Conservation (phyloP, 23 tunicate species). For the Styela plicata region DNA sequence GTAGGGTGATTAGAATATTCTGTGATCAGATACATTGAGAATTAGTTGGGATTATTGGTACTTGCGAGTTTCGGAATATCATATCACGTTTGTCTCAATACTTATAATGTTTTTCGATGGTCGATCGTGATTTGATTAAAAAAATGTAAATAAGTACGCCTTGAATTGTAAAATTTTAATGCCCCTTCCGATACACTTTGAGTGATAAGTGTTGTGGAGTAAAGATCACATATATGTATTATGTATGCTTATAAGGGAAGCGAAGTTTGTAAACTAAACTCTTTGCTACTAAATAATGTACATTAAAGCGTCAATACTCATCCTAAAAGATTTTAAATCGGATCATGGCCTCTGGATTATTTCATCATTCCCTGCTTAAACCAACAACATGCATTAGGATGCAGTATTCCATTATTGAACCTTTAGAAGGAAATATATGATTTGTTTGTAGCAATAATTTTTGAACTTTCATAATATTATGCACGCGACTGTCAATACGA, state of each 20-base stretch:
- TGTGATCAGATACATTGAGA: too few species aligned
- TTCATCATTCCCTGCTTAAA: neutral
- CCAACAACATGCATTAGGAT: neutral
- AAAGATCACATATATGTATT: too few species aligned
- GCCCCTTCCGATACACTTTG: too few species aligned
- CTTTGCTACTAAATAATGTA: neutral
- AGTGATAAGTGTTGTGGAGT: too few species aligned
- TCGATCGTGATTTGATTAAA: too few species aligned
- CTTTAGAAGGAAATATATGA: neutral
- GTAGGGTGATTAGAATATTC: too few species aligned
- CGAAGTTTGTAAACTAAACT: neutral
- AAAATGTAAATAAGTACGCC: too few species aligned
- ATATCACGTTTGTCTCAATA: too few species aligned
- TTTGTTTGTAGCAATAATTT: neutral
- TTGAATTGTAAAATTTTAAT: too few species aligned
- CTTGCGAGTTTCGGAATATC: too few species aligned
- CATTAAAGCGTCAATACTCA: neutral
- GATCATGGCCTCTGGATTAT: neutral
- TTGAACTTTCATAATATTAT: neutral
- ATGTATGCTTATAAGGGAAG: neutral
- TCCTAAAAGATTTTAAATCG: neutral
- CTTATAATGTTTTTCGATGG: too few species aligned
- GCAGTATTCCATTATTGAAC: neutral
- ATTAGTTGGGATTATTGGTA: too few species aligned
- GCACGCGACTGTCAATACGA: slow-evolving; percentile 21